Conservation (phyloP, 1,140 invertebrate genomes). For the Papilio polytes region DNA sequence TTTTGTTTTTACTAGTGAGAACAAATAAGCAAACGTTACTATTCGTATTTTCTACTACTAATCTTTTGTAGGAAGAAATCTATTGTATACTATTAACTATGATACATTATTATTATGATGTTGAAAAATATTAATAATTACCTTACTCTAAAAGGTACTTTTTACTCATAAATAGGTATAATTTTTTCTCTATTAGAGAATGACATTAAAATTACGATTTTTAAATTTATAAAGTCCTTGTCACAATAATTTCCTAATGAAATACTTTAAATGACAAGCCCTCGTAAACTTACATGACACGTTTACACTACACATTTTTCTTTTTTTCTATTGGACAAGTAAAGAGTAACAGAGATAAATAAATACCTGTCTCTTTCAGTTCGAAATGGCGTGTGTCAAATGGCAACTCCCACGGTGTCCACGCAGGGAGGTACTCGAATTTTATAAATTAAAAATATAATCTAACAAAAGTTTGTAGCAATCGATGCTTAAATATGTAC, state of each 20-base stretch:
- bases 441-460: constrained; percentile 28
- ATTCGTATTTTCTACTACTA: too few species aligned
- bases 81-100: too few species aligned
- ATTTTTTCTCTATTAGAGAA: too few species aligned
- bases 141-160: too few species aligned
- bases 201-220: background rate
- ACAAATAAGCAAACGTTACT: too few species aligned
- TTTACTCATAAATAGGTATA: too few species aligned
- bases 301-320: background rate
- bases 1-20: too few species aligned
- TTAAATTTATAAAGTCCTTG: background rate
- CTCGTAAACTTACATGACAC: background rate
- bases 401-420: constrained; percentile 65
- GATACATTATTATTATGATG: too few species aligned
- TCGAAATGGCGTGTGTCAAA: constrained; percentile 71
- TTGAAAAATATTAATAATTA: too few species aligned
- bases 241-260: background rate
- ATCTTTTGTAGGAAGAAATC: too few species aligned
- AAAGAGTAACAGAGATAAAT: constrained; percentile 45
- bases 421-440: constrained; percentile 49
- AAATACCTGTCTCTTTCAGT: constrained; percentile 49
- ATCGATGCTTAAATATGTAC: background rate
- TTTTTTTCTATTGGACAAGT: constrained; percentile 25
- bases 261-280: background rate
- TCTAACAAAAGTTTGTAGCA: background rate